Evolutionary conservation across 2,113 vertebrate species (phyloP).

Genomic region (Dicerorhinus sumatrensis): DNA sequence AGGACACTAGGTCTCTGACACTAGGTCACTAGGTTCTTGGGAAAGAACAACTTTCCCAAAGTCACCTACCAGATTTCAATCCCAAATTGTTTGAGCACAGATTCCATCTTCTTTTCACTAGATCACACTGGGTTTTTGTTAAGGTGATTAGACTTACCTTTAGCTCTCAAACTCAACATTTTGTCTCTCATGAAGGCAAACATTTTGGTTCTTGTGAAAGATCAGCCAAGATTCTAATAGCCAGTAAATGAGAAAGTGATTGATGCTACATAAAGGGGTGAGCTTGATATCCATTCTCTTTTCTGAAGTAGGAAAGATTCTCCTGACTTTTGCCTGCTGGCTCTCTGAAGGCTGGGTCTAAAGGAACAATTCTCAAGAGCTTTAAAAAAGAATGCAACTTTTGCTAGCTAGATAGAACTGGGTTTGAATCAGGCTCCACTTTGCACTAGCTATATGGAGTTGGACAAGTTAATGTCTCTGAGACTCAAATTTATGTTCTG

Average conservation of each 20-base stretch:
- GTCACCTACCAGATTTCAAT: not conserved
- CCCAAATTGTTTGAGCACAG: not conserved
- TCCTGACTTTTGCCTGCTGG: not conserved
- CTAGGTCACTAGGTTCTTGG: not conserved
- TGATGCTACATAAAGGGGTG: not conserved
- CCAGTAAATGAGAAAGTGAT: not conserved
- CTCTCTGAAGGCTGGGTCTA: not conserved
- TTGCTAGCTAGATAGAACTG: not conserved
- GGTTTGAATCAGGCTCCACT: not conserved
- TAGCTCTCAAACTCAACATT: not conserved
- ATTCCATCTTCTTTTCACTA: not conserved
- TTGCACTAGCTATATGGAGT: not conserved
- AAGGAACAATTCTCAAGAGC: not conserved
- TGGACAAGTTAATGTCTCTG: not conserved
- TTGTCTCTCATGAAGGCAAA: not conserved
- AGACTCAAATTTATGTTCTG: not conserved
- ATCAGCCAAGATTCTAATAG: not conserved
- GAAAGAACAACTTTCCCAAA: not conserved
- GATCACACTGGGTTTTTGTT: not conserved
- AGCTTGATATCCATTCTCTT: not conserved
- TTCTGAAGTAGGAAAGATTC: not conserved
- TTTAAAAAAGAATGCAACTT: not conserved
- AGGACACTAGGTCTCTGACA: not conserved
- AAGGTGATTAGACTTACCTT: not conserved
- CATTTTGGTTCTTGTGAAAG: not conserved